Evolutionary conservation across 2,797 vertebrate genomes (phyloP).

Genomic region (Momotus momota): DNA sequence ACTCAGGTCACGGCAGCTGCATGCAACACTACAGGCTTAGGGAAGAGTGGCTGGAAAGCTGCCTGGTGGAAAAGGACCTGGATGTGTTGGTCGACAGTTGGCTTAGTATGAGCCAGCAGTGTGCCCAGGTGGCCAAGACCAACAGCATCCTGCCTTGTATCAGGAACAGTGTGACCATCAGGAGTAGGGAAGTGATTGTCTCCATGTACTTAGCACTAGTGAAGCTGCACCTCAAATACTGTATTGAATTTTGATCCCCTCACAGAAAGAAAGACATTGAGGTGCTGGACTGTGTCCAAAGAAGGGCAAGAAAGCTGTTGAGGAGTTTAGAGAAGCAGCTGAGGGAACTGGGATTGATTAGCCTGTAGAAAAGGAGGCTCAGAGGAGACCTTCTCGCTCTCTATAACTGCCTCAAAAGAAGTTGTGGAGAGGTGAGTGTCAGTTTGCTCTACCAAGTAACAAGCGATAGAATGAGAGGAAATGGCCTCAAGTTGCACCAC

Average conservation of each 20-base stretch:
- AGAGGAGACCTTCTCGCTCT: too few relatives aligned
- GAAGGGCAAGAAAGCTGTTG: not conserved
- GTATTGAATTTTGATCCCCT: not conserved
- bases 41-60: too few relatives aligned
- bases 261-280: not conserved
- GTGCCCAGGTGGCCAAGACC: too few relatives aligned
- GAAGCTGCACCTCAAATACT: rapidly evolving
- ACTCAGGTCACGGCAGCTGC: too few relatives aligned
- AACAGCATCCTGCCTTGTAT: too few relatives aligned
- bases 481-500: not conserved
- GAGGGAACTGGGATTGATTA: not conserved
- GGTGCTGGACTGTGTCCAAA: rapidly evolving
- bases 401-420: too few relatives aligned
- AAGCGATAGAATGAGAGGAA: not conserved
- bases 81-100: too few relatives aligned
- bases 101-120: too few relatives aligned
- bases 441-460: not conserved
- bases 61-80: too few relatives aligned
- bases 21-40: too few relatives aligned
- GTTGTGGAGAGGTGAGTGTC: not conserved
- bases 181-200: rapidly evolving
- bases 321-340: rapidly evolving
- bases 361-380: not conserved
- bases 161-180: not conserved
- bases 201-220: not conserved